phyloP scores from a whole-genome alignment of 2,113 vertebrate genomes.

The Shinisaurus crocodilurus region DNA sequence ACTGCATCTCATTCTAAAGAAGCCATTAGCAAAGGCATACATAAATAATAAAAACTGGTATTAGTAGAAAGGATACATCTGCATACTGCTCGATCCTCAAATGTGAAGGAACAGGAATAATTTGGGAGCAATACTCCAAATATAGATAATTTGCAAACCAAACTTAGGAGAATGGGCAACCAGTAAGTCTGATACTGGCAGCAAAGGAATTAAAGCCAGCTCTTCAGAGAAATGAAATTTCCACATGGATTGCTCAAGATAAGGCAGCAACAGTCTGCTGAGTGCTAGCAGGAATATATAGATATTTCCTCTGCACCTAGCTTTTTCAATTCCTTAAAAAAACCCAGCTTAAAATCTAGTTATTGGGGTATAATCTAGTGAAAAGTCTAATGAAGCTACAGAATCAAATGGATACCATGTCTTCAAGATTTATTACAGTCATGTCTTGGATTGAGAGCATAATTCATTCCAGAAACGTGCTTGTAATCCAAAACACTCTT shows the following conservation, averaged over 20 bases:
- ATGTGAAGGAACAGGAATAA: too few species aligned
- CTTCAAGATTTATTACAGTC: neutral
- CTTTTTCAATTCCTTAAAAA: neutral
- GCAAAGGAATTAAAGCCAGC: neutral
- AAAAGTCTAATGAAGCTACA: neutral
- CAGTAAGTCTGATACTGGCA: neutral
- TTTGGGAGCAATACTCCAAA: neutral
- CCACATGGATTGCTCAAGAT: neutral
- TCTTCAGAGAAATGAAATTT: neutral
- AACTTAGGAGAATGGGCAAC: neutral
- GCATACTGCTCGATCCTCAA: neutral
- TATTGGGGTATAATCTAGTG: neutral
- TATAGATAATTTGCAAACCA: neutral
- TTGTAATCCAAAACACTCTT: too few species aligned
- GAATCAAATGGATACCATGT: neutral
- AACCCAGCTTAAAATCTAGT: neutral
- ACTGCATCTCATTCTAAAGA: constrained; percentile 17
- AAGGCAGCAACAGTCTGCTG: neutral
- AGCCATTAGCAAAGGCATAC: constrained; percentile 29
- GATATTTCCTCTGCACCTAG: neutral
- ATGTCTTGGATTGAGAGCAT: too few species aligned
- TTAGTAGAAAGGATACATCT: neutral
- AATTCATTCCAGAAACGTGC: too few species aligned
- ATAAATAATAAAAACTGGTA: neutral
- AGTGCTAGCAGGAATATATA: neutral